Conservation (phyloP, 2,113 vertebrate genomes). For the Zosterops pallidus region DNA sequence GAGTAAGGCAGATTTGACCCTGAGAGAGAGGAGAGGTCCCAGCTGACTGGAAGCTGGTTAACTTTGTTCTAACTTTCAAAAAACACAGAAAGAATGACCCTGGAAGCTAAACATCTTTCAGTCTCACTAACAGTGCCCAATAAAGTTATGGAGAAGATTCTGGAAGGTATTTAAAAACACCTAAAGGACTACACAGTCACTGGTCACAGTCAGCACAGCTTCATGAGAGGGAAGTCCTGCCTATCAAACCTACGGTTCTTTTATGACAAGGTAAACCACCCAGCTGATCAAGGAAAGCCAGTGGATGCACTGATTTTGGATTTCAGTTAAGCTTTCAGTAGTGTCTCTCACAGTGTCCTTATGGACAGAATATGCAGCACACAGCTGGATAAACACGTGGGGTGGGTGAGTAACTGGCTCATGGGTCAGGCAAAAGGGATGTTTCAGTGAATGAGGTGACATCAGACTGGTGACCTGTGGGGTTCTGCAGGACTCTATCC, state of each 20-base stretch:
- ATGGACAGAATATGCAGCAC: neutral
- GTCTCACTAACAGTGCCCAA: neutral
- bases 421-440: fast-evolving
- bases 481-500: fast-evolving
- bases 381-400: neutral
- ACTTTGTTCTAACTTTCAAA: neutral
- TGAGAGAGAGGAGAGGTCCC: neutral
- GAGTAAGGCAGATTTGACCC: neutral
- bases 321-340: neutral
- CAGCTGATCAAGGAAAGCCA: neutral
- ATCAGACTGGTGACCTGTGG: neutral
- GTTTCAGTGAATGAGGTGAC: too few species aligned
- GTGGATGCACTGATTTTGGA: neutral
- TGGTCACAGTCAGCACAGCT: fast-evolving
- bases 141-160: neutral
- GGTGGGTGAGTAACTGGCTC: neutral
- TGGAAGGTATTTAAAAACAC: neutral
- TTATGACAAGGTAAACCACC: neutral
- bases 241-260: neutral
- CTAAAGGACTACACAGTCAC: neutral
- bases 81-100: neutral
- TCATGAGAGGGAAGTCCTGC: neutral
- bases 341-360: fast-evolving
- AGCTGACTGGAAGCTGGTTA: neutral
- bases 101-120: neutral